phyloP scores from a whole-genome alignment of 2,113 vertebrate genomes.

The Elephas maximus region DNA sequence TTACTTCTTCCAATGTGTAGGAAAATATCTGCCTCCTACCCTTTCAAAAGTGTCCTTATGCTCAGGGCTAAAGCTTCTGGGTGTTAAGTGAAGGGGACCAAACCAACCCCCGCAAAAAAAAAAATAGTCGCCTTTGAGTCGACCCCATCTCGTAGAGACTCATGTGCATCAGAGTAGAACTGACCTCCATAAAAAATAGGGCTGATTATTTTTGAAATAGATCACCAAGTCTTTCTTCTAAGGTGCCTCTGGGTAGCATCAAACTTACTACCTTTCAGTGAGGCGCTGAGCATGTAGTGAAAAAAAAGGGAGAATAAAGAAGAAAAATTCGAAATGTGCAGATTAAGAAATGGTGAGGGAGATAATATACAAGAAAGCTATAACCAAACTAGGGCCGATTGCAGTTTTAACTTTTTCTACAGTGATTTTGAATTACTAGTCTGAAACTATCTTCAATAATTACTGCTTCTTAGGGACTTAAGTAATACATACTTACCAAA shows the following conservation, averaged over 20 bases:
- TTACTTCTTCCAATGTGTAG: not conserved
- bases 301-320: not conserved
- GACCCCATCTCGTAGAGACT: too few relatives aligned
- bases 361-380: not conserved
- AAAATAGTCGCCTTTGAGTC: too few relatives aligned
- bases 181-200: too few relatives aligned
- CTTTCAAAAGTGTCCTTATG: not conserved
- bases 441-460: not conserved
- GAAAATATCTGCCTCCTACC: not conserved
- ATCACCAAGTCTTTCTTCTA: too few relatives aligned
- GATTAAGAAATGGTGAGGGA: constrained; percentile 7
- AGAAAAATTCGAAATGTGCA: not conserved
- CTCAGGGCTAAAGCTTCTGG: not conserved
- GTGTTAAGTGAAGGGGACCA: not conserved
- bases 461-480: not conserved
- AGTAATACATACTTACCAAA: too few relatives aligned
- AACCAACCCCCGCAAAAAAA: too few relatives aligned
- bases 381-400: not conserved
- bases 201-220: too few relatives aligned
- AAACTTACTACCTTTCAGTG: too few relatives aligned
- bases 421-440: not conserved
- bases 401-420: not conserved
- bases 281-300: not conserved
- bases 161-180: too few relatives aligned
- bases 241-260: too few relatives aligned